Percentiles rank a stretch among this genome's conserved stretches.
phyloP scores from a whole-genome alignment of 2,113 vertebrate species.

The Dasyprocta punctata region DNA sequence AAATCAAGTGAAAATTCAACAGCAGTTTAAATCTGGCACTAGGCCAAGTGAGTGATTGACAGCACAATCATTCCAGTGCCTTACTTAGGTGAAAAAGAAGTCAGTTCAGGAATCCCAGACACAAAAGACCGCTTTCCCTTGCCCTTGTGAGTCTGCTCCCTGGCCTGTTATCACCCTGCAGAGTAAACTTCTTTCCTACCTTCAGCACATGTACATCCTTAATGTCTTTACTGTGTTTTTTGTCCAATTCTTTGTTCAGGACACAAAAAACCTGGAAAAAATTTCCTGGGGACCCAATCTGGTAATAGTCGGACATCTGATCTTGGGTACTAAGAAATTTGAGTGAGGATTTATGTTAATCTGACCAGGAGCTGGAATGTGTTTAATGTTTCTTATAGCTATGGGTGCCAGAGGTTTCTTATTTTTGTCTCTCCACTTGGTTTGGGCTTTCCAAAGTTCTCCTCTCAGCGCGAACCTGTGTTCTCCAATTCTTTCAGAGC shows the following conservation, averaged over 20 bases:
- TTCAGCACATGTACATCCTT: background rate
- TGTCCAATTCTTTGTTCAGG: background rate
- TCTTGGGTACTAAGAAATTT: background rate
- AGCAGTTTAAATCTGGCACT: background rate
- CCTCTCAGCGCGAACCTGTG: background rate
- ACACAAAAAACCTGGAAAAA: background rate
- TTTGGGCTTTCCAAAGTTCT: background rate
- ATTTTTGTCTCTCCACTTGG: background rate
- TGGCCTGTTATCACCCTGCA: background rate
- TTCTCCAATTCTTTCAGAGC: background rate
- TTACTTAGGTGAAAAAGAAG: background rate
- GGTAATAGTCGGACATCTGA: background rate
- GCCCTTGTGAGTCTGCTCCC: background rate
- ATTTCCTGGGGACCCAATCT: background rate
- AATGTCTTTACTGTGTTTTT: background rate
- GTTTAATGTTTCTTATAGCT: background rate
- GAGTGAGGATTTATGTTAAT: background rate
- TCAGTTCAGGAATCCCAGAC: background rate
- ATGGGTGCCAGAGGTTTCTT: background rate
- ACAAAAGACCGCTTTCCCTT: background rate
- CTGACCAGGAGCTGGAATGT: background rate
- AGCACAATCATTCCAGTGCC: background rate
- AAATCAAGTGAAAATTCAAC: background rate
- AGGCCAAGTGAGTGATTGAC: background rate
- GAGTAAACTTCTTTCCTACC: background rate